Evolutionary conservation across 2,113 vertebrate species (phyloP).

Genomic region (Coptodon rendalli): DNA sequence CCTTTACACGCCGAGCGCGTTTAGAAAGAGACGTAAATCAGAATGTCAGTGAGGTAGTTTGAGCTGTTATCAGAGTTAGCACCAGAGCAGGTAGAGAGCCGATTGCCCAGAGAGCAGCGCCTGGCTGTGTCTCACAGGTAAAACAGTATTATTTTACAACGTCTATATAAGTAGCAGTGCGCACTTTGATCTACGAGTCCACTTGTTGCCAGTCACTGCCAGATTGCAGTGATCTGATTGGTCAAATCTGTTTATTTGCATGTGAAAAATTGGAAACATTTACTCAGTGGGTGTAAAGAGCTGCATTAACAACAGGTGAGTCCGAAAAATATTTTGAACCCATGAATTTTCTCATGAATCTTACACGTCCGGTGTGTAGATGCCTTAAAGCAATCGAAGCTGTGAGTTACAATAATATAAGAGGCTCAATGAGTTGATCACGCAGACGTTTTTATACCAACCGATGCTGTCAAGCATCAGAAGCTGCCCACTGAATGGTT

Average conservation of each 20-base stretch:
- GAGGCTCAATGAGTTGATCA: neutral
- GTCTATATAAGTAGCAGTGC: neutral
- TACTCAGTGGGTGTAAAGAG: neutral
- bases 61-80: rapidly evolving
- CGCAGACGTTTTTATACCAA: neutral
- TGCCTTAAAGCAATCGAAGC: neutral
- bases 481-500: neutral
- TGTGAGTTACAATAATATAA: neutral
- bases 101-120: neutral
- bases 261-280: neutral
- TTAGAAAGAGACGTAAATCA: neutral
- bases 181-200: neutral
- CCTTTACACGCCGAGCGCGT: neutral
- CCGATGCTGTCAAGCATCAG: neutral
- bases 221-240: neutral
- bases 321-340: neutral
- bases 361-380: neutral
- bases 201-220: neutral
- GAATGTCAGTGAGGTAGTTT: neutral
- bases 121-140: neutral
- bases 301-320: neutral
- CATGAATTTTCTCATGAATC: neutral
- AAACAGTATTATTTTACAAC: neutral
- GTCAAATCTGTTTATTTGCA: neutral
- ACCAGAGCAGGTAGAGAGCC: neutral